Percentiles rank a stretch among this genome's conserved stretches.
phyloP scores from a whole-genome alignment of 2,113 vertebrate genomes.

The Neotoma lepida region DNA sequence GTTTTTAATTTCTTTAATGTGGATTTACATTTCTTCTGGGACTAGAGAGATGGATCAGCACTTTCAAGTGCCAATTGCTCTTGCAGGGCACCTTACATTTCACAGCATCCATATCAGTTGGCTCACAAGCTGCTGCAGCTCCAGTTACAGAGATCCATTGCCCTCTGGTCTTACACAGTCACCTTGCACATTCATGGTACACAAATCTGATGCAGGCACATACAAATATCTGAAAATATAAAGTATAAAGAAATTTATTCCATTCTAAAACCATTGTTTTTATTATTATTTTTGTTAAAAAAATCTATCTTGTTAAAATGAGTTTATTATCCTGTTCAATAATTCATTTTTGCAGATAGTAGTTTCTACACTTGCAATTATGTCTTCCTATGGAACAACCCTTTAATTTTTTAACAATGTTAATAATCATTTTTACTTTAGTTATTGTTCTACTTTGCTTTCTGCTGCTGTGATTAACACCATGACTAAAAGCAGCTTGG shows the following conservation, averaged over 20 bases:
- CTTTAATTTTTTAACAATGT: slow-evolving; percentile 7
- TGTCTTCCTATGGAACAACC: slow-evolving; percentile 4
- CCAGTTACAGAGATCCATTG: neutral
- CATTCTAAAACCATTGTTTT: neutral
- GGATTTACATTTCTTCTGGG: neutral
- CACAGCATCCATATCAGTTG: neutral
- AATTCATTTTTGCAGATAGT: neutral
- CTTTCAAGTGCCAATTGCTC: no score
- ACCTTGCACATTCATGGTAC: neutral
- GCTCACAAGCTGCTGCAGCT: neutral
- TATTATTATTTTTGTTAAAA: slow-evolving; percentile 18
- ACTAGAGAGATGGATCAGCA: neutral
- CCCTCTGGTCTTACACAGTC: neutral
- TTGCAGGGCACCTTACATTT: neutral
- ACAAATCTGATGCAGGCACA: neutral
- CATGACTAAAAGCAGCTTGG: neutral
- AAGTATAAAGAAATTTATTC: neutral
- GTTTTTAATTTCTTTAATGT: neutral
- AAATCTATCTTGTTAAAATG: neutral
- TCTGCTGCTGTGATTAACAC: neutral
- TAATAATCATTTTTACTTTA: neutral
- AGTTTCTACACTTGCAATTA: neutral
- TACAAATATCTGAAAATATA: neutral
- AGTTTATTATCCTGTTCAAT: neutral
- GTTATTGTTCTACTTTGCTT: neutral